Evolutionary conservation across 1,140 invertebrate genomes (phyloP), one percentile per base, ranked within the genome.

Genomic region (Sweltsa coloradensis): DNA sequence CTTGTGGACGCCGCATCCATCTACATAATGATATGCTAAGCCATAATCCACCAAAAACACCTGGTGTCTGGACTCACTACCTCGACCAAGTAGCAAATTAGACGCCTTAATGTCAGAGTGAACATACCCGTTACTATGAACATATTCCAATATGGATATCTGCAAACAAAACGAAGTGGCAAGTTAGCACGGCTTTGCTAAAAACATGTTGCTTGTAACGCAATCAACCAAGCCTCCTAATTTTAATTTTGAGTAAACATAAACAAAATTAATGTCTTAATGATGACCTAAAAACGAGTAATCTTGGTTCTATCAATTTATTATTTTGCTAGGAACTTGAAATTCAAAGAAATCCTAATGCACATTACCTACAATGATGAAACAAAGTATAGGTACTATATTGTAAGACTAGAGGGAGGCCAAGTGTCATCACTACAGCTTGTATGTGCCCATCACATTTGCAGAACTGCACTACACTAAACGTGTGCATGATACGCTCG

Each of bases 61-160:
- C 63, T 87, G 77, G 53, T 78, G 74, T 54, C 36, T 19, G 0
- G 25, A 22, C 53, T 61, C 46, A 56, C 57, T 51, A 55, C 57
- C 22, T 55, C 60, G 63, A 7, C 75, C 78, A 6, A 85, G 60
- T 31, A 87, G 63, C 45, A 96, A 75, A 68, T 97, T 97, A 31
- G 88, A 83, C 45, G 85, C 90, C 67, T 97, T 97, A 27, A 97
- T 86, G 66, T 97, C 92, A 16, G 85, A 87, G 71, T 97, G 92
- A 41, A 89, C 81, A 65, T 93, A 96, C 19, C 85, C 86, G 57
- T 85, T 80, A 58, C 75, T 75, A 59, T 97, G 92, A 57, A 96
- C 75, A 63, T 90, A 93, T 61, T 95, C 87, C 45, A 96, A 63
- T 2, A 81, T 76, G 64, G 91, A 81, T 49, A 92, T 66, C 79